Conservation (phyloP, 2,797 vertebrate species). For the Sciurus carolinensis region DNA sequence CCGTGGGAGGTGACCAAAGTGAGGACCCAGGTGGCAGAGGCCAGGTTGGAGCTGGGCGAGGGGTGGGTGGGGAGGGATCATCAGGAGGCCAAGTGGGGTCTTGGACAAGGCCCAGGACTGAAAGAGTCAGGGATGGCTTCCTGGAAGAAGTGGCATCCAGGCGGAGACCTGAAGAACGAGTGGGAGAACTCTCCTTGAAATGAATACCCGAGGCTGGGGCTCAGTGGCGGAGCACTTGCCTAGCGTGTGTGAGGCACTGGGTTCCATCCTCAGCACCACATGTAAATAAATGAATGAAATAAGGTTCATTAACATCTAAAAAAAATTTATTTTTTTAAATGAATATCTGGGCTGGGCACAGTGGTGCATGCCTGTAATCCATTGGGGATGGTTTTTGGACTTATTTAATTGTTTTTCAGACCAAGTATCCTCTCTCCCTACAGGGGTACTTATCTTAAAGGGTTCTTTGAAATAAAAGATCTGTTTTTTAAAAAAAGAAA, state of each 20-base stretch:
- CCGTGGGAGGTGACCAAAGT: background rate
- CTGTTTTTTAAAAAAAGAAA: background rate
- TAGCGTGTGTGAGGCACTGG: no score
- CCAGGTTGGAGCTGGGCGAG: background rate
- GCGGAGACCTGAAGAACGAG: background rate
- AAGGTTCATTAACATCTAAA: no score
- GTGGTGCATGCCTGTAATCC: background rate
- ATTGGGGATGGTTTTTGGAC: background rate
- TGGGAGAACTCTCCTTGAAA: background rate
- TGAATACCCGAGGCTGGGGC: background rate
- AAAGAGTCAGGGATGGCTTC: background rate
- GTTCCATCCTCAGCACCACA: no score
- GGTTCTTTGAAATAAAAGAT: slow-evolving; percentile 53
- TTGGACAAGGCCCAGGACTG: background rate
- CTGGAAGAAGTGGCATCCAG: background rate
- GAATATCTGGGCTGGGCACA: no score
- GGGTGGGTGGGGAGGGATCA: no score
- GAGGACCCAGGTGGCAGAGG: background rate
- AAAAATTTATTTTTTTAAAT: no score
- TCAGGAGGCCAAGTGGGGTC: background rate
- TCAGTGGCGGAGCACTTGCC: no score
- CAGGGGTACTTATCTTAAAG: background rate
- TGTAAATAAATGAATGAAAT: no score
- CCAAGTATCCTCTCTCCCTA: background rate
- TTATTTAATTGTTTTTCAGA: slow-evolving; percentile 38